Evolutionary conservation across 2,888 invertebrate species (phyloP).

Genomic region (Cryptus viduatorius): DNA sequence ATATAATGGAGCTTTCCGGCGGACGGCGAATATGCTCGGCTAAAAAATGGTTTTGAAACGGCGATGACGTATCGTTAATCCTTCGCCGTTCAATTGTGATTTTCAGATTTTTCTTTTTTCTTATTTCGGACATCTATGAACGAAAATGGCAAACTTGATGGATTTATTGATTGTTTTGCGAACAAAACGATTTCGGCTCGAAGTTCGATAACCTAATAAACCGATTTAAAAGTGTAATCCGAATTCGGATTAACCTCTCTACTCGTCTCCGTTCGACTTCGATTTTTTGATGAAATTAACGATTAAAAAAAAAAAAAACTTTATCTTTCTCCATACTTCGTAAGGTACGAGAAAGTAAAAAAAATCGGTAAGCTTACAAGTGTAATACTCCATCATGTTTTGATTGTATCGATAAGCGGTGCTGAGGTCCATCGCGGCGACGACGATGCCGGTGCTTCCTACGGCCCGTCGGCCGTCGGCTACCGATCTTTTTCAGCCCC

Average conservation of each 20-base stretch:
- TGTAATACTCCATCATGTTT: slow-evolving; percentile 99
- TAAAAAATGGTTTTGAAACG: slow-evolving; percentile 17
- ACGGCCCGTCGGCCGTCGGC: slow-evolving; percentile 81
- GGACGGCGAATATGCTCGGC: slow-evolving; percentile 25
- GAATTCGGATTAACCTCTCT: not conserved
- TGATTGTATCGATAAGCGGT: slow-evolving; percentile 98
- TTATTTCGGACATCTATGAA: too few relatives aligned
- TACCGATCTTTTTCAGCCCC: slow-evolving; percentile 61
- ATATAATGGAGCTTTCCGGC: slow-evolving; percentile 61
- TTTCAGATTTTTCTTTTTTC: not conserved
- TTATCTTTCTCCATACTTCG: too few relatives aligned
- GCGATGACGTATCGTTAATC: not conserved
- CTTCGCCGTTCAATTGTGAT: not conserved
- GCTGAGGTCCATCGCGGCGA: slow-evolving; percentile 92
- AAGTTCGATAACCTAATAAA: not conserved
- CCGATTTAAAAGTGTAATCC: not conserved
- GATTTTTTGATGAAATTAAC: not conserved
- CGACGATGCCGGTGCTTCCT: slow-evolving; percentile 84
- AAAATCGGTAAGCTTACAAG: slow-evolving; percentile 89
- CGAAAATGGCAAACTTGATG: not conserved
- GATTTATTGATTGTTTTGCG: not conserved
- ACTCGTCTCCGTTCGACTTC: not conserved
- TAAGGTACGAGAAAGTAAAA: not conserved
- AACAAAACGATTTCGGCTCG: not conserved
- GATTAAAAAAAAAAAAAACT: slow-evolving; percentile 22